Conservation (phyloP, 2,888 invertebrate genomes). For the Thecocarcelia acutangulata region DNA sequence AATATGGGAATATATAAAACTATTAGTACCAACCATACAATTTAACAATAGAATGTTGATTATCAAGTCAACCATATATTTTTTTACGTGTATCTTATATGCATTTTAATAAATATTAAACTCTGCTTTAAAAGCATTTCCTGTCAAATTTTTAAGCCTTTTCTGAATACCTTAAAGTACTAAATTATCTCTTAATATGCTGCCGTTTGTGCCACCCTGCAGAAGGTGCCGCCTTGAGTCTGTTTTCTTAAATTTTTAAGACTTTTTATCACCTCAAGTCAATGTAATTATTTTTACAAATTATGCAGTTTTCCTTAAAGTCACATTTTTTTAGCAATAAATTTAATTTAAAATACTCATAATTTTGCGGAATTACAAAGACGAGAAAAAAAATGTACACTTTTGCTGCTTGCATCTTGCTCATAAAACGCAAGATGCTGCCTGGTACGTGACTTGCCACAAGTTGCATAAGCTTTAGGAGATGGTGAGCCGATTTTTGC, state of each 20-base stretch:
- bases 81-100: no score
- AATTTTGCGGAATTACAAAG: constrained; percentile 18
- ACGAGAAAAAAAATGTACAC: constrained; percentile 25
- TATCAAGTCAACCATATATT: no score
- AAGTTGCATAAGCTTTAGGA: constrained; percentile 64
- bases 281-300: constrained; percentile 32
- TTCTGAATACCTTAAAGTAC: no score
- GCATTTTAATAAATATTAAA: no score
- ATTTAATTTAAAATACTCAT: constrained; percentile 18
- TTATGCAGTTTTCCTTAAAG: neutral
- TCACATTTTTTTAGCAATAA: constrained; percentile 8
- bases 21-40: no score
- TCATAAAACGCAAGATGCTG: constrained; percentile 56
- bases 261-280: neutral
- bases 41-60: no score
- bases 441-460: constrained; percentile 68
- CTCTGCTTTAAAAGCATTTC: no score
- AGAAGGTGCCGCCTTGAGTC: no score
- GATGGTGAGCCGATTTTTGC: constrained; percentile 47
- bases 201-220: no score
- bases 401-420: constrained; percentile 27
- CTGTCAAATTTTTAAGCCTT: no score
- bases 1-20: no score
- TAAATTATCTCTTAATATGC: no score
- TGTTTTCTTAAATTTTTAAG: neutral